Evolutionary conservation across 2,888 invertebrate species (phyloP), one percentile per base, ranked within the genome.

Genomic region (Coremacera marginata): DNA sequence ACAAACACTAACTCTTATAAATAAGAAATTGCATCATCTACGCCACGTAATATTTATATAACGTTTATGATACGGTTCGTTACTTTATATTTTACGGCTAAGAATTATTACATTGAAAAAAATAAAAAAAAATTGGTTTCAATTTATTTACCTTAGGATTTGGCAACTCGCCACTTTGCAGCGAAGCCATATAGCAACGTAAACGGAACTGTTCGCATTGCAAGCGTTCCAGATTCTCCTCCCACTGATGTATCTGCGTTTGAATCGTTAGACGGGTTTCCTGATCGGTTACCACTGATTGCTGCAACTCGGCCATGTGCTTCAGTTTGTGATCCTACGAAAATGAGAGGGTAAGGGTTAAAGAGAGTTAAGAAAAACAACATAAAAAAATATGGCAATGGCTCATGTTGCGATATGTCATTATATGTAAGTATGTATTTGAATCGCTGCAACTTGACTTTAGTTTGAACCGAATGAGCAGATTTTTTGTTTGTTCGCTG

Each of bases 301-400:
- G 94, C 90, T 98, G 98, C 85, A 98, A 92, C 89, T 98, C 98
- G n/a, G 98, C 98, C 98, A 98, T 98, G 88, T 98, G 98, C 89
- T 97, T 97, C 90, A 98, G 91, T 90, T 98, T 98, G 88, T 96
- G 95, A 91, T 98, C 98, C 98, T 98, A 68, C 5, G 16, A 19
- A 14, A 65, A 16, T 16, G 5, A 71, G 19, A 60, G 49, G 63
- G 49, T 44, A 55, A 73, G 25, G 65, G 44, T 62, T 22, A 76
- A n/a, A 65, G 3, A 34, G 34, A 31, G 51, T 57, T n/a, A n/a
- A 62, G 2, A 44, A 51, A 37, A 22, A 44, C n/a, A 19, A 27
- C 34, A 62, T 55, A 14, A 77, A 62, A 63, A 63, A 63, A 63
- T 27, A 31, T 63, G 63, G 63, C 31, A 63, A 63, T 34, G 31